Base-by-base conservation (phyloP, 1,140 invertebrate species). In the Temnothorax nylanderi region DNA sequence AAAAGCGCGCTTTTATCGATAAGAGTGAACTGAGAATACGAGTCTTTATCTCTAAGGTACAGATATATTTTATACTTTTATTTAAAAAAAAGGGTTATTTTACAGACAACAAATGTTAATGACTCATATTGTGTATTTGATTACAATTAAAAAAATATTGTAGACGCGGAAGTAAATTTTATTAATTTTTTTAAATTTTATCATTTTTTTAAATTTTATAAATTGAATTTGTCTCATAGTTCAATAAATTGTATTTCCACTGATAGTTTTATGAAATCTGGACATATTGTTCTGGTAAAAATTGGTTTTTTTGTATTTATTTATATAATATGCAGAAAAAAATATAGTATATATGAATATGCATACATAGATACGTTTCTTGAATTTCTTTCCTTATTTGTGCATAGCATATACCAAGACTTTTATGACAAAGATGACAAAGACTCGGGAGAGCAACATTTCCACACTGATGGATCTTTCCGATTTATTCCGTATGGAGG, bases 401-500 rank as follows among this genome's bases (percentile, higher is more conserved):
- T 87, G 47, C 34, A 5, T 62, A 95, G 94, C 60, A 18, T 93
- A 93, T 64, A 75, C 58, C 13, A 92, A 92, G 49, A 87, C 74
- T 16, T 91, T 94, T 13, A 93, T 95, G 75, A 75, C 91, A 1
- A 95, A 95, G 65, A 60, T 76, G 75, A 77, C 84, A 34, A 26
- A 26, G 26, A 37, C 74, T 13, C 7, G 88, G 64, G 13, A 11
- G 0, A 51, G 62, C 5, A 72, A 76, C 58, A 80, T 75, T 0
- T 56, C 82, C 8, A 51, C 71, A 5, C 11, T 91, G 0, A 65
- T 90, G 4, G 41, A 89, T 1, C 90, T 88, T n/a, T 69, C 85
- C 7, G 71, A 88, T 51, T 72, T 94, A 10, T 94, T 94, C 72
- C 64, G 49, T 34, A 94, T 92, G 51, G 94, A 95, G 67, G 76